Percentiles rank a stretch among this genome's conserved stretches.
Evolutionary conservation across 1,140 invertebrate species (phyloP).

Genomic region (Zaprionus capensis): DNA sequence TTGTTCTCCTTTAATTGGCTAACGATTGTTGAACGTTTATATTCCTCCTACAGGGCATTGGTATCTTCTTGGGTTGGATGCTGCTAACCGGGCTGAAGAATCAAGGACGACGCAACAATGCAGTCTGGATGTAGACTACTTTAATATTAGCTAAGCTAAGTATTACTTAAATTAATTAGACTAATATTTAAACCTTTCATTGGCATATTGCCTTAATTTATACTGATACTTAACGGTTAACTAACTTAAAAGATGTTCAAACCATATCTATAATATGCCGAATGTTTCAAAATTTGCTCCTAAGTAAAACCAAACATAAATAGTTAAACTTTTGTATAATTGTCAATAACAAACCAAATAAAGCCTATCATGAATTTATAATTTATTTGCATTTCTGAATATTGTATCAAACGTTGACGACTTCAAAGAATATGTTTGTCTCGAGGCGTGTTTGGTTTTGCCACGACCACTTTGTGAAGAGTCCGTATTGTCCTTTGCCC

Average conservation of each 20-base stretch:
- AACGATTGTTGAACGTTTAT: background rate
- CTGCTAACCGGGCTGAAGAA: constrained; percentile 73
- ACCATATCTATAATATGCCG: background rate
- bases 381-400: background rate
- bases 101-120: constrained; percentile 70
- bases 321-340: background rate
- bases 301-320: background rate
- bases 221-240: background rate
- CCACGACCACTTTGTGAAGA: constrained; percentile 19
- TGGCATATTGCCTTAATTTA: constrained; percentile 1
- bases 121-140: constrained; percentile 70
- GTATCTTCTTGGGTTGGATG: constrained; percentile 69
- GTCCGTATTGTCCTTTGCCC: constrained; percentile 23
- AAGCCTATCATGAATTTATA: background rate
- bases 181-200: constrained; percentile 35
- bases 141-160: constrained; percentile 40
- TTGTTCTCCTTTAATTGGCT: background rate
- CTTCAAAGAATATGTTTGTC: constrained; percentile 33
- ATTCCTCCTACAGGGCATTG: constrained; percentile 51
- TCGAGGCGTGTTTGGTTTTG: constrained; percentile 16
- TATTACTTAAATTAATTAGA: constrained; percentile 45
- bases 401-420: constrained; percentile 3
- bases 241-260: background rate
- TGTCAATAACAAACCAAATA: background rate
- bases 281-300: background rate